A percentile compares a stretch with the other conserved stretches of the same genome.
phyloP scores from a whole-genome alignment of 2,888 invertebrate genomes.

The Lochmaea crataegi region DNA sequence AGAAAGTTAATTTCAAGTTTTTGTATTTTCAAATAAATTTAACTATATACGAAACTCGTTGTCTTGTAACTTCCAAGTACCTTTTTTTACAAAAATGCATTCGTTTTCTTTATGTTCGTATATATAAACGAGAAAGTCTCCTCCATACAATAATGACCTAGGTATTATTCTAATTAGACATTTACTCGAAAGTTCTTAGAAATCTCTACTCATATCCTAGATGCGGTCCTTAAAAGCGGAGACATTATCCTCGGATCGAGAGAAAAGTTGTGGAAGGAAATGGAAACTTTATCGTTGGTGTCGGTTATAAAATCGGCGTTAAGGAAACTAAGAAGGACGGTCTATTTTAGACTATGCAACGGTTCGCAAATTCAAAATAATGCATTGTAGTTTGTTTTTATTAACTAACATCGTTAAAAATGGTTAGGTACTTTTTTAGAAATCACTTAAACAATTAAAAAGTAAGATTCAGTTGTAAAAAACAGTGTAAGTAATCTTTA shows the following conservation, averaged over 20 bases:
- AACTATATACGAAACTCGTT: background rate
- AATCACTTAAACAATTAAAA: too few species aligned
- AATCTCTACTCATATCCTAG: background rate
- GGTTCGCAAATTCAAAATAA: too few species aligned
- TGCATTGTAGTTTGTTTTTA: too few species aligned
- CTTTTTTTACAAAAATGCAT: background rate
- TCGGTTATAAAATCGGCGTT: background rate
- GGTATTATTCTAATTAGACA: conserved; percentile 8
- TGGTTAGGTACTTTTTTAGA: too few species aligned
- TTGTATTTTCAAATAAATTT: background rate
- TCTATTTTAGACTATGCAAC: background rate
- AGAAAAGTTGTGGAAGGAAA: conserved; percentile 7
- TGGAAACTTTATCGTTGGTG: background rate
- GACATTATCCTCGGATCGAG: background rate
- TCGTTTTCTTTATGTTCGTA: too few species aligned
- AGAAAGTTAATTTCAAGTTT: too few species aligned
- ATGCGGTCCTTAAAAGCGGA: background rate
- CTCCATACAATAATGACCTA: background rate
- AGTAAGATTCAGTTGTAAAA: too few species aligned
- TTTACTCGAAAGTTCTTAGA: background rate
- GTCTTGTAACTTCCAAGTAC: background rate
- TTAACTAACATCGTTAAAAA: too few species aligned
- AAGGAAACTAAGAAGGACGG: background rate
- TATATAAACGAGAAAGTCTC: background rate
- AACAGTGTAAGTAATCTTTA: too few species aligned